Evolutionary conservation across 2,888 invertebrate species (phyloP), one percentile per base, ranked within the genome.

Genomic region (Pediacus dermestoides): DNA sequence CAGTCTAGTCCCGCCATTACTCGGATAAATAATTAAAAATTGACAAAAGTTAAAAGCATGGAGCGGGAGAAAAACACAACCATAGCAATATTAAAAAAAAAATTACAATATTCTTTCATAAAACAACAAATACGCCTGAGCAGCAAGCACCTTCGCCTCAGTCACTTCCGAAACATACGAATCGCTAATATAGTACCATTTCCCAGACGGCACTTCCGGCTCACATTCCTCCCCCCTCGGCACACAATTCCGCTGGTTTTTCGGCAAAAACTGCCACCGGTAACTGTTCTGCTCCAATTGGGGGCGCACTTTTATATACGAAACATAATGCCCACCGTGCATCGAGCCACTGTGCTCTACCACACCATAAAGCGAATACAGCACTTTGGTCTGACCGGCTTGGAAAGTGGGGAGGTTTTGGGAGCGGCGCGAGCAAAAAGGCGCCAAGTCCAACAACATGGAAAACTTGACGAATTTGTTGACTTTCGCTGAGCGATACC

Each of bases 111-210:
- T 85, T 68, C 95, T 80, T 70, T 96, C 95, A 70, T 97, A 97
- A 72, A 97, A 99, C 22, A 97, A 77, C 34, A 97, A 76, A 71
- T 97, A 97, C 9, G 97, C 96, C 70, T 96, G 91, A 42, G 86
- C 85, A 53, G 78, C 74, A 28, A 93, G 74, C 40, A 95, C 95
- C 48, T 79, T 76, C 2, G 82, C 80, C 67, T 92, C 88, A 38
- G 78, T 75, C 13, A 88, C 85, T 65, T 89, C 87, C 22, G 78
- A 77, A 1, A 95, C 92, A 60, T 84, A 79, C 40, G 87, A 86
- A 72, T 97, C 97, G 39, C 94, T 94, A 32, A 94, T 84, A 64
- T 87, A 87, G 72, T 87, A 97, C 97, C 97, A 97, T 58, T 82
- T 83, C 7, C 90, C 90, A 1, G 77, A 67, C 1, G 84, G 76